A percentile compares a stretch with the other conserved stretches of the same genome.
Evolutionary conservation across 2,113 vertebrate genomes (phyloP).

Genomic region (Atlantisia rogersi): DNA sequence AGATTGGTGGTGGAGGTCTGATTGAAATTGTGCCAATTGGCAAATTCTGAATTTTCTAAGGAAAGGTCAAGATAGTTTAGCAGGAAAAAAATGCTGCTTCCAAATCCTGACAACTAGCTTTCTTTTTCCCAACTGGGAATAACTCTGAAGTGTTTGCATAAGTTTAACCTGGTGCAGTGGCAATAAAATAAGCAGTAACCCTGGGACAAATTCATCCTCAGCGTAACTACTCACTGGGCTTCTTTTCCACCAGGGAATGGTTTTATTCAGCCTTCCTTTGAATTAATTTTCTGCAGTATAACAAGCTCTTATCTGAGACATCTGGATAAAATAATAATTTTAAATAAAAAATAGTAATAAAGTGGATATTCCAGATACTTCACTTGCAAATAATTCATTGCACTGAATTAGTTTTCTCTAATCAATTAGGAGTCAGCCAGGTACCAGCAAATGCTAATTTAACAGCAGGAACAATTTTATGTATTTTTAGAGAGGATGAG

Average conservation of each 20-base stretch:
- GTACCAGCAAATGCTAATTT: slow-evolving; percentile 47
- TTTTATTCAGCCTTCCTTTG: background rate
- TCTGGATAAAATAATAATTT: slow-evolving; percentile 36
- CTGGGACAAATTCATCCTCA: background rate
- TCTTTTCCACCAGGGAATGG: background rate
- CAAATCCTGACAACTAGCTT: background rate
- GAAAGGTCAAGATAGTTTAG: slow-evolving; percentile 21
- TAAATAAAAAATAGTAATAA: slow-evolving; percentile 47
- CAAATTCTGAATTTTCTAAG: background rate
- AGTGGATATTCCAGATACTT: slow-evolving; percentile 52
- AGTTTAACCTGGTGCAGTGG: background rate
- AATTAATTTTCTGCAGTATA: background rate
- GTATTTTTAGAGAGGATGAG: slow-evolving; percentile 35
- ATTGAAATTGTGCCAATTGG: background rate
- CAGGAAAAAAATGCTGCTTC: background rate
- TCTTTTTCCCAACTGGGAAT: background rate
- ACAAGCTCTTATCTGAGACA: background rate
- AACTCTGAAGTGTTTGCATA: background rate
- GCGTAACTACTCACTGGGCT: background rate
- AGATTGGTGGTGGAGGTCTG: background rate
- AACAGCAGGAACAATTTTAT: slow-evolving; percentile 22
- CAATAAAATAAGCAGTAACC: background rate
- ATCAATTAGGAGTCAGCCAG: slow-evolving; percentile 38
- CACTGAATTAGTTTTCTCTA: slow-evolving; percentile 37
- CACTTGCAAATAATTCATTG: slow-evolving; percentile 53